Evolutionary conservation across 2,888 invertebrate species (phyloP).

Genomic region (Steinernema hermaphroditum): DNA sequence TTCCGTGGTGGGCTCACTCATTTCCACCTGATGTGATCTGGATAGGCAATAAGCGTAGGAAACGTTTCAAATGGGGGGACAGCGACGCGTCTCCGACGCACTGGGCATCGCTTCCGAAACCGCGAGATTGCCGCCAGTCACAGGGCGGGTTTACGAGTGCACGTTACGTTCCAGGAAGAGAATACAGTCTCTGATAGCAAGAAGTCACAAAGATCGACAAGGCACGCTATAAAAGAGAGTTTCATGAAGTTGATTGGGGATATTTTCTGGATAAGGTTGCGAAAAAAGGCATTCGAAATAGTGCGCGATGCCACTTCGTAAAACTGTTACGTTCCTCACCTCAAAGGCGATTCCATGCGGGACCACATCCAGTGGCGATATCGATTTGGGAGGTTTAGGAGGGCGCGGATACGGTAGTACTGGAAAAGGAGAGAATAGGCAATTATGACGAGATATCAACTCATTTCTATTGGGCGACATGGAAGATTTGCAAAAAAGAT

Average conservation of each 20-base stretch:
- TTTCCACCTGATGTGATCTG: not conserved
- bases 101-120: too few relatives aligned
- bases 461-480: not conserved
- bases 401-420: not conserved
- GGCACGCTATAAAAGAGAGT: too few relatives aligned
- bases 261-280: too few relatives aligned
- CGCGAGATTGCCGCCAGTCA: too few relatives aligned
- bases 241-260: not conserved
- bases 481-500: too few relatives aligned
- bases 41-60: too few relatives aligned
- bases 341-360: not conserved
- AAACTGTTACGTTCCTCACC: not conserved
- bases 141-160: too few relatives aligned
- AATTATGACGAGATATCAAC: not conserved
- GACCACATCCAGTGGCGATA: not conserved
- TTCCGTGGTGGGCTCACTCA: constrained; percentile 21
- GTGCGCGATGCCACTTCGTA: constrained; percentile 8
- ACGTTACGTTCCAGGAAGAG: too few relatives aligned
- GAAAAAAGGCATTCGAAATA: constrained; percentile 13
- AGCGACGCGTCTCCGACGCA: too few relatives aligned
- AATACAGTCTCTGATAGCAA: too few relatives aligned
- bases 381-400: not conserved
- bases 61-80: too few relatives aligned
- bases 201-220: too few relatives aligned
- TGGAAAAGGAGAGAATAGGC: not conserved